phyloP scores from a whole-genome alignment of 2,888 invertebrate species.

The Anodontia alba region DNA sequence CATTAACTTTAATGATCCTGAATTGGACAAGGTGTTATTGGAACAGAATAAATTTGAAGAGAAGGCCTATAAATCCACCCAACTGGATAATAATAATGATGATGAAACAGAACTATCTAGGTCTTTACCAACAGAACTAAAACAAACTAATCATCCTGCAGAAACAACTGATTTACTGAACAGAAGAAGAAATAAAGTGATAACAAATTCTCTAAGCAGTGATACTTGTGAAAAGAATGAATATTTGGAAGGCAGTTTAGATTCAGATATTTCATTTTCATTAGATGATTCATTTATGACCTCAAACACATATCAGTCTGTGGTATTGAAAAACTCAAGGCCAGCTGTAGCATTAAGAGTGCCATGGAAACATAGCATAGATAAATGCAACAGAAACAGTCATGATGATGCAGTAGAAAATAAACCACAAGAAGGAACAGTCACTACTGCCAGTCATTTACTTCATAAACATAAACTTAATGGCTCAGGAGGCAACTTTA shows the following conservation, averaged over 20 bases:
- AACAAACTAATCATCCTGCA: too few relatives aligned
- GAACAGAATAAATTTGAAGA: not conserved
- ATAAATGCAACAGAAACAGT: too few relatives aligned
- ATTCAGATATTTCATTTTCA: not conserved
- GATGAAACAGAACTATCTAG: too few relatives aligned
- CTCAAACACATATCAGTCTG: not conserved
- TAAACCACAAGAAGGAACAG: too few relatives aligned
- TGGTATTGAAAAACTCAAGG: not conserved
- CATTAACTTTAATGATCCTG: constrained; percentile 9
- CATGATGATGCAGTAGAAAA: too few relatives aligned
- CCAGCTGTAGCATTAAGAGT: not conserved
- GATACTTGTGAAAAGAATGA: not conserved
- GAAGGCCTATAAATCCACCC: too few relatives aligned
- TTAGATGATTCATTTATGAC: constrained; percentile 1
- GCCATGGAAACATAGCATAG: not conserved
- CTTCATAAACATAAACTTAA: not conserved
- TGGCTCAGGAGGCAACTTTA: not conserved
- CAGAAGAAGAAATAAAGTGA: too few relatives aligned
- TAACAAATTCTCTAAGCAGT: not conserved
- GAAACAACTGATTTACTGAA: too few relatives aligned
- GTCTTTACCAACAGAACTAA: too few relatives aligned
- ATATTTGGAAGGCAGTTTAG: too few relatives aligned
- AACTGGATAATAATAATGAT: too few relatives aligned
- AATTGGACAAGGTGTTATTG: not conserved
- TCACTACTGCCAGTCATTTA: too few relatives aligned